phyloP scores from a whole-genome alignment of 2,888 invertebrate genomes.

The Strigamia crassipes region DNA sequence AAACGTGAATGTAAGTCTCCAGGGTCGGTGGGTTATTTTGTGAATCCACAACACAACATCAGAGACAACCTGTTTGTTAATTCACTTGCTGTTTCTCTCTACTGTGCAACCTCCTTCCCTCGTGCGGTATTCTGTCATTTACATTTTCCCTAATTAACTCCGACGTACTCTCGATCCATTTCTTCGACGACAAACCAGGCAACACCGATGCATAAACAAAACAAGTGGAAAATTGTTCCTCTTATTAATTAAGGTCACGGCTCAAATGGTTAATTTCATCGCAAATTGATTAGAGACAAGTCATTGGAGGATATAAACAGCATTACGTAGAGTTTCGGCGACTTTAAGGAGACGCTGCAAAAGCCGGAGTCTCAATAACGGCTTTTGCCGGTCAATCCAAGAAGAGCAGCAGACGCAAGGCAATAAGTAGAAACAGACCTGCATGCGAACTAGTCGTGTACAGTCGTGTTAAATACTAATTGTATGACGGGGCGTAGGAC shows the following conservation, averaged over 20 bases:
- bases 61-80: neutral
- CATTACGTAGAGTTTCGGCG: too few species aligned
- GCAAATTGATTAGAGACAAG: too few species aligned
- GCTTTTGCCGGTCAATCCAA: too few species aligned
- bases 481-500: too few species aligned
- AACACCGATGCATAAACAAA: neutral
- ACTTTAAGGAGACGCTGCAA: too few species aligned
- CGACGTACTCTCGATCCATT: neutral
- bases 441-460: too few species aligned
- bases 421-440: too few species aligned
- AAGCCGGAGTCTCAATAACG: too few species aligned
- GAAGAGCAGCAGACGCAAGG: too few species aligned
- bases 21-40: neutral
- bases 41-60: neutral
- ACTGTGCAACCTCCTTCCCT: neutral
- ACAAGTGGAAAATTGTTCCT: neutral
- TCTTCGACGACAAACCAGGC: neutral
- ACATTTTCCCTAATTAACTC: conserved; percentile 9
- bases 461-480: too few species aligned
- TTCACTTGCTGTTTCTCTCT: neutral
- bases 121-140: conserved; percentile 8
- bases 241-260: neutral
- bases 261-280: too few species aligned
- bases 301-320: too few species aligned
- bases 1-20: neutral